Evolutionary conservation across 2,113 vertebrate species (phyloP).

Genomic region (Oreochromis niloticus): DNA sequence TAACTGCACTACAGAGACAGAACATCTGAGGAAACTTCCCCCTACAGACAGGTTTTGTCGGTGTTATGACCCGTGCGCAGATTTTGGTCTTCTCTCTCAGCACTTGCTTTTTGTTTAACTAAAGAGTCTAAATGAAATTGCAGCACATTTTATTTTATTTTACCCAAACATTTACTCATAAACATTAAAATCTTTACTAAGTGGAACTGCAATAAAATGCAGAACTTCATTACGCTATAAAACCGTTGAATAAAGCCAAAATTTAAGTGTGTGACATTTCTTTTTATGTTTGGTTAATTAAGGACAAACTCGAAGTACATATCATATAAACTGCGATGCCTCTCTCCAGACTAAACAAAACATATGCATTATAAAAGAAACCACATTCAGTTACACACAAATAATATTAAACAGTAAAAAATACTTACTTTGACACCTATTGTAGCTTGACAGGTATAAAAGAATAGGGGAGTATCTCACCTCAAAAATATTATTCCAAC

Average conservation of each 20-base stretch:
- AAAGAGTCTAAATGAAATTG: background rate
- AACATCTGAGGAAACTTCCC: background rate
- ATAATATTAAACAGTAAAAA: background rate
- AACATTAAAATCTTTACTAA: background rate
- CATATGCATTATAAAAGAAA: background rate
- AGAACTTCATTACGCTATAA: background rate
- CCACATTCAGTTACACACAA: background rate
- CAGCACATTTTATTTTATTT: background rate
- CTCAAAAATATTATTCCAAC: background rate
- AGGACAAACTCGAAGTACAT: background rate
- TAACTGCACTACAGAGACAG: background rate
- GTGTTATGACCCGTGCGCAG: background rate
- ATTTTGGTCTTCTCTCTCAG: background rate
- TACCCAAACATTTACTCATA: background rate
- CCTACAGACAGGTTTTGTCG: background rate
- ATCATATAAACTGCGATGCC: background rate
- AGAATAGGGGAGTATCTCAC: conserved; percentile 2
- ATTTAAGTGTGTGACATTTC: background rate
- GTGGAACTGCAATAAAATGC: background rate
- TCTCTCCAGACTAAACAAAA: background rate
- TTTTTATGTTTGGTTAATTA: background rate
- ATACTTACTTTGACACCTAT: conserved; percentile 8
- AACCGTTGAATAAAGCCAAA: background rate
- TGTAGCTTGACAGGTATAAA: conserved; percentile 11
- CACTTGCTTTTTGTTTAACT: background rate